These are phyloP conservation scores for Euplagia quadripunctaria DNA, from an alignment of 2,888 invertebrate genomes.

Conservation along the genomic window DNA sequence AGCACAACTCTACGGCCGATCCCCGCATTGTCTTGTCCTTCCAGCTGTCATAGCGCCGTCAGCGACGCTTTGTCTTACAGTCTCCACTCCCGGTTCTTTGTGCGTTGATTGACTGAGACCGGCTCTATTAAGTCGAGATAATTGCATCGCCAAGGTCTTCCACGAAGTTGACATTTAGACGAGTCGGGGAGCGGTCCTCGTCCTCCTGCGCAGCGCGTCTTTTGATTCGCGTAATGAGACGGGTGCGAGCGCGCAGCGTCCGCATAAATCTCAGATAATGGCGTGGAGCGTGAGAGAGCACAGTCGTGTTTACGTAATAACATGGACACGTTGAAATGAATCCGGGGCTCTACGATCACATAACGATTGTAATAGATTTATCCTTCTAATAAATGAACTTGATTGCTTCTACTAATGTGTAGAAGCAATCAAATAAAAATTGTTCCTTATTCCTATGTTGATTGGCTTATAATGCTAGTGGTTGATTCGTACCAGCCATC, in stretches of 20 bases:
- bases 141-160: conserved; percentile 78
- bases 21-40: conserved; percentile 80
- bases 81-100: conserved; percentile 68
- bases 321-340: conserved; percentile 72
- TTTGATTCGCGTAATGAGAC: conserved; percentile 81
- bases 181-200: conserved; percentile 71
- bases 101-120: conserved; percentile 71
- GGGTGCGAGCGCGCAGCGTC: conserved; percentile 73
- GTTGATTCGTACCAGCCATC: too few species aligned
- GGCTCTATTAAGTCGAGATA: conserved; percentile 75
- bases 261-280: conserved; percentile 81
- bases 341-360: conserved; percentile 61
- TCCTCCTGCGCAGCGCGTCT: conserved; percentile 63
- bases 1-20: conserved; percentile 64
- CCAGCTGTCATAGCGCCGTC: conserved; percentile 67
- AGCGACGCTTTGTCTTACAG: conserved; percentile 69
- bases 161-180: conserved; percentile 80
- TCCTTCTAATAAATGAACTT: conserved; percentile 46
- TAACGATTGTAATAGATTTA: conserved; percentile 68
- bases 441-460: neutral
- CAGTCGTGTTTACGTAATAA: conserved; percentile 82
- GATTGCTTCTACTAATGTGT: neutral
- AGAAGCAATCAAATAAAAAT: neutral
- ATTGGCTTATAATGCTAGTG: neutral
- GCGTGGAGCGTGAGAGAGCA: conserved; percentile 80